Percentiles rank a stretch among this genome's conserved stretches.
phyloP scores from a whole-genome alignment of 2,888 invertebrate genomes.

The Sphaerophoria rueppellii region DNA sequence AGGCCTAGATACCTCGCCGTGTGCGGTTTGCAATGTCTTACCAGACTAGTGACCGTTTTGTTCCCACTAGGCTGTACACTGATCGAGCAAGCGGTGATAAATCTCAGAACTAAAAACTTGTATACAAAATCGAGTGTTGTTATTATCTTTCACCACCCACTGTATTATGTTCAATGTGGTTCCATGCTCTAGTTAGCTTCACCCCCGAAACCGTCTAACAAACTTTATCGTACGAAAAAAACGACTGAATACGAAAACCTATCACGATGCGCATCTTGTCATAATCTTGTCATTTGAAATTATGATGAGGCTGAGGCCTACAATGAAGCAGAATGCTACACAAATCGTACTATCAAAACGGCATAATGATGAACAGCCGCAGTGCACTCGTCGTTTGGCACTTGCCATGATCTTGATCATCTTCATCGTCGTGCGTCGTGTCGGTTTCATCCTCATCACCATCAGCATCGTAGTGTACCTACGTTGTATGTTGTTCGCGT shows the following conservation, averaged over 20 bases:
- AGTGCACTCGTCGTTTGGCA: slow-evolving; percentile 25
- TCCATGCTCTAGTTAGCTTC: slow-evolving; percentile 47
- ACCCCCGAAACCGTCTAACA: not conserved
- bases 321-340: slow-evolving; percentile 29
- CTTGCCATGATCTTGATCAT: slow-evolving; percentile 46
- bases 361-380: slow-evolving; percentile 51
- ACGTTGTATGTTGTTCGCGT: slow-evolving; percentile 29
- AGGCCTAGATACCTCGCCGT: too few species aligned
- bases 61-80: too few species aligned
- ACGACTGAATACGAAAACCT: slow-evolving; percentile 37
- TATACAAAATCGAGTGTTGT: too few species aligned
- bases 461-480: slow-evolving; percentile 15
- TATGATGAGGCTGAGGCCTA: slow-evolving; percentile 71
- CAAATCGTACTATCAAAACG: slow-evolving; percentile 19
- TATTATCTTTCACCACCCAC: too few species aligned
- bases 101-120: too few species aligned
- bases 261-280: slow-evolving; percentile 76
- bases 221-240: not conserved
- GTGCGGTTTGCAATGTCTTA: too few species aligned
- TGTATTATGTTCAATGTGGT: not conserved
- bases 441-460: slow-evolving; percentile 14
- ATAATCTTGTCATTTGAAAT: slow-evolving; percentile 79
- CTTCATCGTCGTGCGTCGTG: slow-evolving; percentile 61
- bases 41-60: too few species aligned
- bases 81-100: too few species aligned